Conservation (phyloP, 2,888 invertebrate genomes). For the Leucophenga maculata region DNA sequence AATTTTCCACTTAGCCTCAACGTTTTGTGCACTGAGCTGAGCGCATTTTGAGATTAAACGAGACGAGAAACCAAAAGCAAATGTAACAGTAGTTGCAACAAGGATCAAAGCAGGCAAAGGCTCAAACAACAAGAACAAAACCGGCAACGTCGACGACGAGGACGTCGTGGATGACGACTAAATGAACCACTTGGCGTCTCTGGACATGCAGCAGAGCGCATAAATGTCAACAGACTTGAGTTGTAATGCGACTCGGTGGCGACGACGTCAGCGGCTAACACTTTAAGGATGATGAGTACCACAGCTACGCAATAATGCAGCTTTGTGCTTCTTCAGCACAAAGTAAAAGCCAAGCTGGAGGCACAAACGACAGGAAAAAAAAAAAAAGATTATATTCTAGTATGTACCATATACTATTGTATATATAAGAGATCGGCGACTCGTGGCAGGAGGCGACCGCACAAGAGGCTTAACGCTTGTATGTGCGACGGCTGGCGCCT, state of each 20-base stretch:
- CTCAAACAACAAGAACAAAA: background rate
- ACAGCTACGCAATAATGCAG: background rate
- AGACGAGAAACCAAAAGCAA: background rate
- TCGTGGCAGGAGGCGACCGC: background rate
- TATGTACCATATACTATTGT: too few species aligned
- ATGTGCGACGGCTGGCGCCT: background rate
- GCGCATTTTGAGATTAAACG: constrained; percentile 44
- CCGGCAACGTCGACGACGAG: constrained; percentile 3
- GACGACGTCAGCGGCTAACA: constrained; percentile 30
- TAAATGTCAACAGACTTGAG: constrained; percentile 60
- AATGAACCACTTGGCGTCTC: constrained; percentile 20
- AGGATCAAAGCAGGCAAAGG: background rate
- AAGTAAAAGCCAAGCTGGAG: background rate
- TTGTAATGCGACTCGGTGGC: constrained; percentile 43
- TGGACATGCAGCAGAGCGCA: constrained; percentile 42
- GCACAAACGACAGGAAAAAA: too few species aligned
- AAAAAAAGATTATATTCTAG: too few species aligned
- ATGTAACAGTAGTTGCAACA: constrained; percentile 5
- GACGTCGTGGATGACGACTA: too few species aligned
- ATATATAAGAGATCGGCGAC: background rate
- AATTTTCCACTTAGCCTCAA: constrained; percentile 54
- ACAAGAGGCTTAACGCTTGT: background rate
- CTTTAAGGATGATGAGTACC: background rate
- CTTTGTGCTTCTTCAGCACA: background rate
- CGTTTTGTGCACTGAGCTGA: constrained; percentile 36